Evolutionary conservation across 2,113 vertebrate species (phyloP).

Genomic region (Pseudorasbora parva): DNA sequence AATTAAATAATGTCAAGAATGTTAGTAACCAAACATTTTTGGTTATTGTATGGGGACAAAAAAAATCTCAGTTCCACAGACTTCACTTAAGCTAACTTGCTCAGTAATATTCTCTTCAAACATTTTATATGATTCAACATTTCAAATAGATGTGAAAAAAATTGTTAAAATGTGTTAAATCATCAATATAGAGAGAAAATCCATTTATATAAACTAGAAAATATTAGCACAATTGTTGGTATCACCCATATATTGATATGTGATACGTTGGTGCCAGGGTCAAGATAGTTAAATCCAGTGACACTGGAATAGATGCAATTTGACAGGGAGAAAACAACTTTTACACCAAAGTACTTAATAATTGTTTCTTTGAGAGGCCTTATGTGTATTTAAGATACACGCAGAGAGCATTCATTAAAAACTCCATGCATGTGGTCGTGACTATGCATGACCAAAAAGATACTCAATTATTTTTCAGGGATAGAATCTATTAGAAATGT

Average conservation of each 20-base stretch:
- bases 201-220: background rate
- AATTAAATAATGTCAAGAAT: too few species aligned
- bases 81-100: too few species aligned
- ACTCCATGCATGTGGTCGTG: background rate
- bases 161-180: too few species aligned
- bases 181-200: background rate
- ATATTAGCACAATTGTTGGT: background rate
- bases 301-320: background rate
- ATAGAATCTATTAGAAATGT: background rate
- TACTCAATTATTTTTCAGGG: background rate
- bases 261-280: background rate
- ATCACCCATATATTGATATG: too few species aligned
- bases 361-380: slow-evolving; percentile 23
- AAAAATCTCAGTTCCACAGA: too few species aligned
- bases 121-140: too few species aligned
- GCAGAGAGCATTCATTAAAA: slow-evolving; percentile 31
- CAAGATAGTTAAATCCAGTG: background rate
- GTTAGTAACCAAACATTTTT: too few species aligned
- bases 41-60: too few species aligned
- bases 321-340: slow-evolving; percentile 21
- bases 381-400: slow-evolving; percentile 15
- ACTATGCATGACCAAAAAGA: background rate
- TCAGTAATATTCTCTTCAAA: too few species aligned
- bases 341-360: slow-evolving; percentile 30
- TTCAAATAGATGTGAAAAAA: too few species aligned